These are phyloP conservation scores for Xiphias gladius DNA, from an alignment of 2,113 vertebrate genomes.

Conservation along the genomic window DNA sequence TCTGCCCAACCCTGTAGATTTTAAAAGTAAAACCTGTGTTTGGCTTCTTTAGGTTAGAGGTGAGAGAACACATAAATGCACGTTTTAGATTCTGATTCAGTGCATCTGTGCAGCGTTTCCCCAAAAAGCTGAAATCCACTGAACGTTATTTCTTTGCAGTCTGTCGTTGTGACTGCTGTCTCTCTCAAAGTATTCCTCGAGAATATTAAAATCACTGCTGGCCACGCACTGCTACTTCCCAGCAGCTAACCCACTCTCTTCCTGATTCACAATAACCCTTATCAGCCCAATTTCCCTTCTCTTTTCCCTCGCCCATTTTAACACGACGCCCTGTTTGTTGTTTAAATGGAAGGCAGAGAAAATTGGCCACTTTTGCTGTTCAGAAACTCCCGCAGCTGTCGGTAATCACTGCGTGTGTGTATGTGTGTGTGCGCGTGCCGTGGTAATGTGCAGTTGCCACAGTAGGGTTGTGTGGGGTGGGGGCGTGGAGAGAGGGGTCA, in stretches of 20 bases:
- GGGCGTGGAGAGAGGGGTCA: constrained; percentile 78
- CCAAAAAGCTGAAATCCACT: neutral
- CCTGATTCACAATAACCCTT: constrained; percentile 76
- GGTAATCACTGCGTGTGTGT: constrained; percentile 76
- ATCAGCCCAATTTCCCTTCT: constrained; percentile 78
- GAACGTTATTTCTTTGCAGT: constrained; percentile 23
- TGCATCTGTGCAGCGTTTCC: neutral
- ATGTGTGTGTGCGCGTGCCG: constrained; percentile 29
- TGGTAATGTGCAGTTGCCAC: constrained; percentile 79
- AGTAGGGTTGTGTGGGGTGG: constrained; percentile 65
- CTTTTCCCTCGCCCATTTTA: constrained; percentile 75
- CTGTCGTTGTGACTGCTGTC: constrained; percentile 6
- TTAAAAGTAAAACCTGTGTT: neutral
- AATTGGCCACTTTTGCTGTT: constrained; percentile 87
- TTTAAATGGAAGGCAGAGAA: constrained; percentile 86
- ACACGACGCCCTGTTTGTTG: constrained; percentile 84
- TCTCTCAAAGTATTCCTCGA: constrained; percentile 52
- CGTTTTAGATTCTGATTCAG: neutral
- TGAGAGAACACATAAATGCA: neutral
- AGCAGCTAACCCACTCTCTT: constrained; percentile 65
- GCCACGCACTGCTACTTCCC: constrained; percentile 56
- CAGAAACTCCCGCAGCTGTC: constrained; percentile 86
- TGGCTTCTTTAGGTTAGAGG: neutral
- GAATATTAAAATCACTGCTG: constrained; percentile 67
- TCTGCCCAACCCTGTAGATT: neutral